Evolutionary conservation across 2,888 invertebrate genomes (phyloP).

Genomic region (Drosophila phalerata): DNA sequence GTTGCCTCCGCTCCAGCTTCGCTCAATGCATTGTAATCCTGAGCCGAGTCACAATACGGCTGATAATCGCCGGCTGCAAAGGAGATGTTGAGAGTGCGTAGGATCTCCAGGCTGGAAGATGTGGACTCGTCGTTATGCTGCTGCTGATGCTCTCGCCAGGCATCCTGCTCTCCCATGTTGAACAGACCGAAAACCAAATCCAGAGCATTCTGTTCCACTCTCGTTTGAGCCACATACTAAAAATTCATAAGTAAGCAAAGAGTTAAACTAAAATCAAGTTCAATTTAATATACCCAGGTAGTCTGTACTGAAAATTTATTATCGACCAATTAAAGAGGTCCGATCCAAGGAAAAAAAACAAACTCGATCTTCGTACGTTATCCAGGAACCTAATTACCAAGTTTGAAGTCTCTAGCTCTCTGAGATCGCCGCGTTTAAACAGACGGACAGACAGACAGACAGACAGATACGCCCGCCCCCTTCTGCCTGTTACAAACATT

Average conservation of each 20-base stretch:
- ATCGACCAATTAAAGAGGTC: no score
- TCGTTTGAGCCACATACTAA: constrained; percentile 77
- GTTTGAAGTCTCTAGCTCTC: no score
- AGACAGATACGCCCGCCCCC: no score
- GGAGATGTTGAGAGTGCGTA: constrained; percentile 82
- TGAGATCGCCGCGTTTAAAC: no score
- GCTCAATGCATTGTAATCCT: constrained; percentile 62
- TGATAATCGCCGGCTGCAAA: constrained; percentile 79
- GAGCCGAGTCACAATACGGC: constrained; percentile 67
- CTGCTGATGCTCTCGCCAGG: constrained; percentile 74
- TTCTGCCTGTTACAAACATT: no score
- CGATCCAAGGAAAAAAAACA: no score
- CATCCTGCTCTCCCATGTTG: constrained; percentile 81
- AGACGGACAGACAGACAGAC: no score
- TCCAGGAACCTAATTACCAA: no score
- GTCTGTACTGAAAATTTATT: no score
- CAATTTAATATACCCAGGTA: background rate
- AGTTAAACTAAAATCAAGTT: background rate
- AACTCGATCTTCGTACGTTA: no score
- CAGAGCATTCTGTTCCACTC: constrained; percentile 81
- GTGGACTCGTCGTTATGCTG: constrained; percentile 79
- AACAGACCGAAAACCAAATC: constrained; percentile 82
- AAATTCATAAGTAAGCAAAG: background rate
- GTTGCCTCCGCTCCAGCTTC: constrained; percentile 10
- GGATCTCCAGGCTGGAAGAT: constrained; percentile 84